Base-by-base conservation (phyloP, 2,797 vertebrate species). In the Rhinoraja longicauda region DNA sequence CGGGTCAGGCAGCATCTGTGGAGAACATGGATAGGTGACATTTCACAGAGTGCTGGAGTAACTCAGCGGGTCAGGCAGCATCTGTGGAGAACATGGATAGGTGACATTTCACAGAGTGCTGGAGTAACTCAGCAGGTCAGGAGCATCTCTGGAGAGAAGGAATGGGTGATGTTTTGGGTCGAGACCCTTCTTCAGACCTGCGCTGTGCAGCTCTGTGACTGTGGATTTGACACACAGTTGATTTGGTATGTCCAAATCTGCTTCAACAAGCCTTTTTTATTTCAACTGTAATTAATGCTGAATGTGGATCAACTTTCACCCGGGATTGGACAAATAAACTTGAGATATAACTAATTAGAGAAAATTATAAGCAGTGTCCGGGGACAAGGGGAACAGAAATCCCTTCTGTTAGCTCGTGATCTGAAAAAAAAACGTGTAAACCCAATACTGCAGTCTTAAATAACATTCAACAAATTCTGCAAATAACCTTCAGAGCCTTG, bases 211-310 rank as follows among this genome's bases (percentile, higher is more conserved):
- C 45, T 45, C 45, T 45, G 45, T 45, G 45, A 92, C 73, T 12
- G 7, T 13, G 21, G 39, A 53, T 57, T 72, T 88, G 64, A 57
- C 39, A 92, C 26, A n/a, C 70, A 92, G 24, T 73, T 75, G 26
- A 53, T 75, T 32, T 75, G 13, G 73, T 53, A 53, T n/a, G 39
- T 75, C 36, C n/a, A 67, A 36, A 7, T 67, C 59, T 67, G 17
- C 59, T 88, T 21, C 36, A 92, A 73, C 39, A 72, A 39, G 75
- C 75, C 70, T 26, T 92, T 92, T 75, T 73, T 73, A 72, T 53
- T 92, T n/a, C 90, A 92, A 92, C 19, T 75, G 72, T 92, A 92
- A 92, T 92, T 92, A 92, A 75, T 92, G 70, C 70, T 75, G 64
- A 13, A 45, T 26, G 45, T 57, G 72, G 70, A 73, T 92, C 36